Base-by-base conservation (phyloP, 2,113 vertebrate species). In the Halichoerus grypus region DNA sequence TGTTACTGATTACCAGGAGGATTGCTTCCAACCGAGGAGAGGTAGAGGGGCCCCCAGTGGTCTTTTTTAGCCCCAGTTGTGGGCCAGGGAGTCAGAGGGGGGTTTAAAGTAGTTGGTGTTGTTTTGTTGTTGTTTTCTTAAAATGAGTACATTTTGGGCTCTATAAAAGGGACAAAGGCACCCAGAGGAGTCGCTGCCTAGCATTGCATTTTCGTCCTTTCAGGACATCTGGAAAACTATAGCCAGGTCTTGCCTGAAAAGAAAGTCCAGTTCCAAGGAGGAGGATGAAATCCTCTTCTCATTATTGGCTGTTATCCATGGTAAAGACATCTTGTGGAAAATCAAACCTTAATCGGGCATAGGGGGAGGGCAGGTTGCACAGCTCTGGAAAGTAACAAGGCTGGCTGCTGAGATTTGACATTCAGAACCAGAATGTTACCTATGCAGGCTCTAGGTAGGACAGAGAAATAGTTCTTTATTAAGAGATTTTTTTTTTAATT, bases 261-360 rank as follows among this genome's bases (percentile, higher is more conserved):
- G 94, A 94, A 96, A 96, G 86, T 85, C 82, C 89, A 93, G 65
- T 97, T 97, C 94, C 94, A 98, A 98, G 97, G 80, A 92, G 36
- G 92, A 98, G 91, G 96, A 96, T 90, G 96, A 97, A 97, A 88
- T 15, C 11, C 18, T 97, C 88, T 98, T 79, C 74, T 93, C 97
- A 97, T 97, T 97, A 81, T 49, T 96, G 57, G 39, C 91, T 97
- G 36, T 95, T 91, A 97, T 98, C 97, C 95, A 92, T 92, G 97
- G 79, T 77, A 97, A 94, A 82, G 69, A 98, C 98, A 97, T 81
- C 91, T 97, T 98, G 91, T 93, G 94, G 80, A 97, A 98, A 96
- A 97, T 94, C 94, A 97, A 95, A 95, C 69, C 59, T 74, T 90
- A 96, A 77, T 77, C 26, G 53, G 97, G 85, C 83, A 94, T 95